phyloP scores from a whole-genome alignment of 2,888 invertebrate genomes.

The Yponomeuta sedellus region DNA sequence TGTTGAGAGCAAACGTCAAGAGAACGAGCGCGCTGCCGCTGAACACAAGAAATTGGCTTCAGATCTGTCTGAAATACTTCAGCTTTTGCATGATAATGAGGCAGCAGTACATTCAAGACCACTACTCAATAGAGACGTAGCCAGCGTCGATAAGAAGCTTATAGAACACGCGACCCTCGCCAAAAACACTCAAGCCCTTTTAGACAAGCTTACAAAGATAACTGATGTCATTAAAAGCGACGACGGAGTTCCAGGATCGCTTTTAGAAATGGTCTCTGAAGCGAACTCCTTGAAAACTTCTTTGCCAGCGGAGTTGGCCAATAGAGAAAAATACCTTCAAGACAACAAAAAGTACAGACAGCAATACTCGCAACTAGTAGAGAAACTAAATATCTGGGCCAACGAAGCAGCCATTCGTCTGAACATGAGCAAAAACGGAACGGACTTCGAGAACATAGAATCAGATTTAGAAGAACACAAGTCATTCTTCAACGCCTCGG shows the following conservation, averaged over 20 bases:
- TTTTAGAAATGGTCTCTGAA: slow-evolving; percentile 90
- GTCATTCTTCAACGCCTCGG: slow-evolving; percentile 86
- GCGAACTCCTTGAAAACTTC: slow-evolving; percentile 86
- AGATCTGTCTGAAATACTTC: slow-evolving; percentile 88
- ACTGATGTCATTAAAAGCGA: slow-evolving; percentile 84
- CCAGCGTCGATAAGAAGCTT: slow-evolving; percentile 88
- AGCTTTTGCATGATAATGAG: slow-evolving; percentile 90
- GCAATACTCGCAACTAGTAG: slow-evolving; percentile 85
- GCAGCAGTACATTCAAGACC: slow-evolving; percentile 89
- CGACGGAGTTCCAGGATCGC: slow-evolving; percentile 85
- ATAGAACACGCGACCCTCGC: slow-evolving; percentile 83
- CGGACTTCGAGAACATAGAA: slow-evolving; percentile 91
- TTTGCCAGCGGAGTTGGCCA: slow-evolving; percentile 87
- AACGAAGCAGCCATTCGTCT: slow-evolving; percentile 87
- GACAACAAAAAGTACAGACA: slow-evolving; percentile 85
- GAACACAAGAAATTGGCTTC: slow-evolving; percentile 90
- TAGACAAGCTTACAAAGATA: slow-evolving; percentile 82
- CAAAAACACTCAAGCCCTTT: slow-evolving; percentile 80
- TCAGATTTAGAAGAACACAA: slow-evolving; percentile 91
- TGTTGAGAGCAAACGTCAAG: slow-evolving; percentile 90
- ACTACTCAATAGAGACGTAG: slow-evolving; percentile 84
- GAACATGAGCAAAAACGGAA: slow-evolving; percentile 87
- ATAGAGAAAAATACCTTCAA: slow-evolving; percentile 86
- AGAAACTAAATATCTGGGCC: slow-evolving; percentile 89
- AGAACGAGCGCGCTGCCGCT: slow-evolving; percentile 91